Conservation (phyloP, 2,888 invertebrate species). For the Orthonevra nobilis region DNA sequence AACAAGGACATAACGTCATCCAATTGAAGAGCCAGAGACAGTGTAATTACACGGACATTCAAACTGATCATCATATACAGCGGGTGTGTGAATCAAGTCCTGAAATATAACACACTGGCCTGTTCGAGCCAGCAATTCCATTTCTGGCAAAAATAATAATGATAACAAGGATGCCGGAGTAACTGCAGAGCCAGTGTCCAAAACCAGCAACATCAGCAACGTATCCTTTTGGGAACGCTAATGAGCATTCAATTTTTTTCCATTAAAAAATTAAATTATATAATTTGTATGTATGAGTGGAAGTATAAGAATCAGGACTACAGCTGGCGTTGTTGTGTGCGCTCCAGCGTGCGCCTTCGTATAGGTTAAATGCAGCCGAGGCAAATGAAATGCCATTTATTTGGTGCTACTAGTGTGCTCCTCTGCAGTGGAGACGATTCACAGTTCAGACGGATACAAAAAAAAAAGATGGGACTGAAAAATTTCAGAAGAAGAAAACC, state of each 20-base stretch:
- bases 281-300: not conserved
- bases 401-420: constrained; percentile 16
- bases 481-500: constrained; percentile 25
- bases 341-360: constrained; percentile 38
- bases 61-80: constrained; percentile 21
- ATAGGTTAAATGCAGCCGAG: constrained; percentile 65
- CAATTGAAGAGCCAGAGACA: constrained; percentile 34
- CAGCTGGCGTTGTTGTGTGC: too few species aligned
- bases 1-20: constrained; percentile 30
- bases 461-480: constrained; percentile 39
- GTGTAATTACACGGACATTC: constrained; percentile 38
- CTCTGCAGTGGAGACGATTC: constrained; percentile 64
- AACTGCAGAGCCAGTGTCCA: constrained; percentile 24
- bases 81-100: not conserved
- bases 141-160: constrained; percentile 15
- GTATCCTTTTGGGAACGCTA: constrained; percentile 63
- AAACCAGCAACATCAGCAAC: constrained; percentile 46
- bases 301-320: not conserved
- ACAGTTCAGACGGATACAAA: constrained; percentile 45
- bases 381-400: constrained; percentile 65
- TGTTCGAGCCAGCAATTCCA: constrained; percentile 2
- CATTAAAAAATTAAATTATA: constrained; percentile 68
- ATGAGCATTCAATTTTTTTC: constrained; percentile 65
- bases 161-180: constrained; percentile 33
- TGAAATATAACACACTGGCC: constrained; percentile 31